Percentiles rank a stretch among this genome's conserved stretches.
These are phyloP conservation scores for Benitochromis conjunctus DNA, from an alignment of 2,113 vertebrate species.

Conservation along the genomic window DNA sequence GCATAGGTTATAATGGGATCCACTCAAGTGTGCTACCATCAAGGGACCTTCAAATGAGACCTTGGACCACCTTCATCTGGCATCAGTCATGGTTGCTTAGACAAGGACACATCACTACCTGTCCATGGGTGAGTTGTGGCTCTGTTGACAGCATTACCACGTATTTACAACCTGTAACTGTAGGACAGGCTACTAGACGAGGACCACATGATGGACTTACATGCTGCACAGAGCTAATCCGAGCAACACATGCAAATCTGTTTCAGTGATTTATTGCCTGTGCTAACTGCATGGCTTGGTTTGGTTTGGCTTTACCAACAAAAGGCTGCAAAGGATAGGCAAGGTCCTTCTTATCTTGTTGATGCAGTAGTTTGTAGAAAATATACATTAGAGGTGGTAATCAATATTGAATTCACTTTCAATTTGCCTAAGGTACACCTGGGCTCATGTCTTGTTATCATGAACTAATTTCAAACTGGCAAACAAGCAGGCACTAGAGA, in stretches of 20 bases:
- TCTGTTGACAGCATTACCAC: background rate
- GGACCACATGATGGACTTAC: background rate
- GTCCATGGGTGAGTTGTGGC: background rate
- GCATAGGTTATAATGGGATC: background rate
- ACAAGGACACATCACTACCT: constrained; percentile 9
- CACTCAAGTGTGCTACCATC: background rate
- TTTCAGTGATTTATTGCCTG: background rate
- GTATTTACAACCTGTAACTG: background rate
- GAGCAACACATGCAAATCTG: background rate
- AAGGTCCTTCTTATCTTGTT: background rate
- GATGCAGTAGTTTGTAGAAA: background rate
- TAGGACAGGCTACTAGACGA: background rate
- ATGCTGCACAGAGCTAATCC: background rate
- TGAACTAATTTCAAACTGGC: constrained; percentile 25
- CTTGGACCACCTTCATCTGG: constrained; percentile 1
- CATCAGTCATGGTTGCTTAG: background rate
- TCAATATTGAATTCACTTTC: background rate
- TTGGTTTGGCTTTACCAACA: background rate
- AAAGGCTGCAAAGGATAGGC: background rate
- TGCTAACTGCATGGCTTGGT: background rate
- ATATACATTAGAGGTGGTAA: background rate
- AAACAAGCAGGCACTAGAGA: constrained; percentile 23
- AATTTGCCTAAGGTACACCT: constrained; percentile 3
- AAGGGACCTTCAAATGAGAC: background rate
- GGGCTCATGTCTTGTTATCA: background rate